phyloP scores from a whole-genome alignment of 2,797 vertebrate species.

The Mormyrops boulengeri region DNA sequence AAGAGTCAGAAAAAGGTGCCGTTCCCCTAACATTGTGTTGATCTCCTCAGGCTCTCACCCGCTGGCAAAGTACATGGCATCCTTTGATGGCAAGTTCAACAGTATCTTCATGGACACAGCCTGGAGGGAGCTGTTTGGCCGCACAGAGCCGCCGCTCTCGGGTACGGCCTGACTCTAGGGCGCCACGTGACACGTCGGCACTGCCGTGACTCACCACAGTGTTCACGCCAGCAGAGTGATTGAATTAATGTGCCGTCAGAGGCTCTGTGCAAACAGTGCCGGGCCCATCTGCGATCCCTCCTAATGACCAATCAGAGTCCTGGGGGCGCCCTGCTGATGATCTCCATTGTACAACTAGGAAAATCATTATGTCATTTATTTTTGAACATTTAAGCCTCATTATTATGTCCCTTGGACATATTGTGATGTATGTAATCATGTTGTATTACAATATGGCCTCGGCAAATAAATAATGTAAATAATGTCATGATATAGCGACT shows the following conservation, averaged over 20 bases:
- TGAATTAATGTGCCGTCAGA: background rate
- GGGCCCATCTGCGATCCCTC: conserved; percentile 29
- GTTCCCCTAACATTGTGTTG: background rate
- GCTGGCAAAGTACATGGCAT: conserved; percentile 70
- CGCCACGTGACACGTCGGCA: background rate
- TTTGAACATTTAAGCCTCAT: background rate
- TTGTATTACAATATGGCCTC: background rate
- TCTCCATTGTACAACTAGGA: background rate
- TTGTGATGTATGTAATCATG: background rate
- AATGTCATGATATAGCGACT: background rate
- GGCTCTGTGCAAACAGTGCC: background rate
- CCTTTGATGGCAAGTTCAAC: conserved; percentile 71
- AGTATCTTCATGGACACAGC: conserved; percentile 71
- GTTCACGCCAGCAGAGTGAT: background rate
- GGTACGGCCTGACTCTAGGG: conserved; percentile 43
- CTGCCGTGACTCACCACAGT: background rate
- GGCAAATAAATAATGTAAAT: background rate
- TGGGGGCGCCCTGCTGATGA: background rate
- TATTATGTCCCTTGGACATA: background rate
- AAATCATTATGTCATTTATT: background rate
- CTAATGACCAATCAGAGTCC: background rate
- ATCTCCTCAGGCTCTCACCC: conserved; percentile 64
- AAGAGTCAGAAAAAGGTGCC: background rate
- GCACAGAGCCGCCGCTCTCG: conserved; percentile 65
- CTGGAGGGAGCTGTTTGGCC: conserved; percentile 72